A percentile compares a stretch with the other conserved stretches of the same genome.
These are phyloP conservation scores for Astropecten irregularis DNA, from an alignment of 53 echinoderm and acorn worm species.

Conservation along the genomic window DNA sequence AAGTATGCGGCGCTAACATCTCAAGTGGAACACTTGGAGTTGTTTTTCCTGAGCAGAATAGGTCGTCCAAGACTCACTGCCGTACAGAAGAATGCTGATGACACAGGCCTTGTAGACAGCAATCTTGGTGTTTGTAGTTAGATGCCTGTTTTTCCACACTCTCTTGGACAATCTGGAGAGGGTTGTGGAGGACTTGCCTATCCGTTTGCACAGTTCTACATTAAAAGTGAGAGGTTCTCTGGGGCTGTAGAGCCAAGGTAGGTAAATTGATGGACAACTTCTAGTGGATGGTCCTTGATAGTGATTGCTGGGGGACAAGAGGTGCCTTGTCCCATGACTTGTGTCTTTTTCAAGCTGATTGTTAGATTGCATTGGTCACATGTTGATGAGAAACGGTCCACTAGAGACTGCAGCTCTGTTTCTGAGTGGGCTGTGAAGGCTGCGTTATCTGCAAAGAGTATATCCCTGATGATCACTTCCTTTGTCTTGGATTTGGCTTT, in stretches of 20 bases:
- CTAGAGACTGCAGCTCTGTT: conserved; percentile 34
- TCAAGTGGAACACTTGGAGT: not conserved
- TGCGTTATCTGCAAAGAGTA: conserved; percentile 57
- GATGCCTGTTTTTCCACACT: conserved; percentile 20
- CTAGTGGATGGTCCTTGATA: not conserved
- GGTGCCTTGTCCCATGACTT: conserved; percentile 28
- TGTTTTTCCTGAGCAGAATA: not conserved
- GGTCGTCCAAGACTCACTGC: not conserved
- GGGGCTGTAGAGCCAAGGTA: conserved; percentile 39
- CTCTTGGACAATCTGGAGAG: not conserved
- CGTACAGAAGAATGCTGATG: not conserved
- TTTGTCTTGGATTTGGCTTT: conserved; percentile 16
- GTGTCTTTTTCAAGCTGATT: conserved; percentile 67
- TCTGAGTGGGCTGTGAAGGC: conserved; percentile 28
- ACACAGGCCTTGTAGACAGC: conserved; percentile 3
- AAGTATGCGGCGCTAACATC: not conserved
- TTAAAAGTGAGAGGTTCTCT: conserved; percentile 23
- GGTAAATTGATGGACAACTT: conserved; percentile 2
- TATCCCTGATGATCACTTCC: not conserved
- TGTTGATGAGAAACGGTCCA: conserved; percentile 41
- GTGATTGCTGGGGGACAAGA: not conserved
- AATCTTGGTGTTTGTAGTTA: conserved; percentile 24
- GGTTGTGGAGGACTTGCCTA: conserved; percentile 8
- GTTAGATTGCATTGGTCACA: conserved; percentile 64
- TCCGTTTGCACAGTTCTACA: not conserved